Evolutionary conservation across 2,113 vertebrate genomes (phyloP), one percentile per base, ranked within the genome.

Genomic region (Brevimyrus niger): DNA sequence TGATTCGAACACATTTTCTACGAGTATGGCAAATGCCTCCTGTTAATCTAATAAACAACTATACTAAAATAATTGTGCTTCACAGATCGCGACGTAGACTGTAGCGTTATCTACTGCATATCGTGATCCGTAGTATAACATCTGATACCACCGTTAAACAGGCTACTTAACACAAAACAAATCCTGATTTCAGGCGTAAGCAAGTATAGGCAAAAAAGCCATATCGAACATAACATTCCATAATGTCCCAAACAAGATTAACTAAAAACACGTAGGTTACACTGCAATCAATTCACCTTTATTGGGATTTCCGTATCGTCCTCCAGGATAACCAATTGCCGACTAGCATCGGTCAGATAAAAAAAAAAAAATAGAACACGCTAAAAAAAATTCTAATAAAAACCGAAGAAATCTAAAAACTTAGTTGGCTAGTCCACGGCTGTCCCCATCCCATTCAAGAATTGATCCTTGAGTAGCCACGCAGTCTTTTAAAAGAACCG

Each of bases 401-500:
- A 38, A 4, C 2, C 0, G 31, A 35, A 73, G 35, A 76, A 38
- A 38, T 38, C 4, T 80, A 80, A 19, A 6, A 42, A 42, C 73
- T 35, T 69, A 8, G 69, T 31, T 38, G 69, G 13, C 69, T 13
- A 38, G 13, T 19, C 35, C 73, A 80, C 35, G 15, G n/a, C 61
- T 69, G 61, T 27, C 8, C 92, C 93, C 91, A 94, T 95, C 94
- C 94, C 69, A 93, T 92, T 94, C 94, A 93, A 93, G 93, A 92
- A 96, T 94, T 96, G 95, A 94, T 95, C 95, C 94, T 90, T 61
- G 7, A 58, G 21, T 61, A 61, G 21, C 55, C 55, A n/a, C 23
- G 23, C 23, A 61, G 55, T n/a, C 55, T 61, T 55, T 55, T 61
- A 61, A 61, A n/a, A 61, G 55, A 61, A 61, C 21, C 55, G 55